Percentiles rank a stretch among this genome's conserved stretches.
Conservation (phyloP, 1,140 invertebrate species). For the Cardiocondyla obscurior region DNA sequence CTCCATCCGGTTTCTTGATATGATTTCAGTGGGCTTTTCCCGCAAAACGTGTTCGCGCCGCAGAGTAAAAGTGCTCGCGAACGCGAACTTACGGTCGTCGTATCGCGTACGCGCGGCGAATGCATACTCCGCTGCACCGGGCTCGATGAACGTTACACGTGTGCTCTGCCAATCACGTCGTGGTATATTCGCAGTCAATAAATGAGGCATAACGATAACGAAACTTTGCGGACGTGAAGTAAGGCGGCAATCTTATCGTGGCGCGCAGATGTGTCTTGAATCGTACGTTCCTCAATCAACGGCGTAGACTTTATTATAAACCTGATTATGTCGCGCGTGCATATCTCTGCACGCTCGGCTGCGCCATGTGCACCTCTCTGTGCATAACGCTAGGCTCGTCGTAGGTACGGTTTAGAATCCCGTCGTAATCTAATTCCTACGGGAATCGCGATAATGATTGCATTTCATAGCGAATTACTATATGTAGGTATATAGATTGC, state of each 20-base stretch:
- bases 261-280: conserved; percentile 61
- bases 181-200: conserved; percentile 60
- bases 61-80: not conserved
- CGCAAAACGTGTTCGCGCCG: not conserved
- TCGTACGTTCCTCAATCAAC: conserved; percentile 66
- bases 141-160: not conserved
- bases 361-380: not conserved
- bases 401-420: not conserved
- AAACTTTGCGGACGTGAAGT: conserved; percentile 53
- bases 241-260: conserved; percentile 68
- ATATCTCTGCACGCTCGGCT: not conserved
- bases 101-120: conserved; percentile 3
- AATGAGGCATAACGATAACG: conserved; percentile 64
- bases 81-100: not conserved
- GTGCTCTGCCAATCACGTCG: conserved; percentile 33
- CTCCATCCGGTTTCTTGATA: not conserved
- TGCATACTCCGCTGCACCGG: not conserved
- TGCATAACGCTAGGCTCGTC: not conserved
- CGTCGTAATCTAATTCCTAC: not conserved
- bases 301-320: conserved; percentile 57
- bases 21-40: not conserved
- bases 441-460: not conserved
- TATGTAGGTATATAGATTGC: not conserved
- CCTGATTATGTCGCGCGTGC: not conserved
- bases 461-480: not conserved